A percentile compares a stretch with the other conserved stretches of the same genome.
These are phyloP conservation scores for Rhizoglyphus robini DNA, from an alignment of 1,140 invertebrate genomes.

Conservation along the genomic window DNA sequence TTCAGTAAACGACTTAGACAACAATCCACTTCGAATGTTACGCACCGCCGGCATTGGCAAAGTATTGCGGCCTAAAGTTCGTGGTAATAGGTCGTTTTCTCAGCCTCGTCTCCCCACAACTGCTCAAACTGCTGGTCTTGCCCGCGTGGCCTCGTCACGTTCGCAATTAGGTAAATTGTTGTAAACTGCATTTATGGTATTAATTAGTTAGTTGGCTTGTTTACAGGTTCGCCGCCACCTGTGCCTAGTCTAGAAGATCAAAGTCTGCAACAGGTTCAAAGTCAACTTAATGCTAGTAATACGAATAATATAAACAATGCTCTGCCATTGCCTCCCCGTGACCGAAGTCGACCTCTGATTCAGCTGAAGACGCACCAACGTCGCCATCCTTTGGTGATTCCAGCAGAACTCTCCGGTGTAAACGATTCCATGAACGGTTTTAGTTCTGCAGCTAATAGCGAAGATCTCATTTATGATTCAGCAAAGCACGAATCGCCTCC, in stretches of 20 bases:
- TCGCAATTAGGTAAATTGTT: background rate
- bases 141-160: constrained; percentile 20
- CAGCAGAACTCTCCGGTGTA: constrained; percentile 28
- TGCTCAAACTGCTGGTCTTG: constrained; percentile 27
- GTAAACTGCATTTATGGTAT: background rate
- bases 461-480: background rate
- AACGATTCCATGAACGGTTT: background rate
- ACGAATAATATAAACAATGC: constrained; percentile 34
- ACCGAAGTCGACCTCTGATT: constrained; percentile 51
- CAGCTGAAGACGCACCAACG: constrained; percentile 57
- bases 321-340: constrained; percentile 66
- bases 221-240: constrained; percentile 25
- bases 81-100: constrained; percentile 40
- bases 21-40: constrained; percentile 58
- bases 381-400: constrained; percentile 74
- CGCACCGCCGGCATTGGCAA: constrained; percentile 39
- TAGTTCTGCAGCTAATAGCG: background rate
- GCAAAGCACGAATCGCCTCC: constrained; percentile 13
- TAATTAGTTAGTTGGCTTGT: background rate
- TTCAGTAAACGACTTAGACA: constrained; percentile 33
- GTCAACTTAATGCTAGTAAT: background rate
- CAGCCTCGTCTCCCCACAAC: constrained; percentile 30
- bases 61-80: constrained; percentile 43
- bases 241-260: constrained; percentile 19
- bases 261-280: constrained; percentile 14